A percentile compares a stretch with the other conserved stretches of the same genome.
Conservation (phyloP, 2,888 invertebrate species). For the Anthophora plumipes region DNA sequence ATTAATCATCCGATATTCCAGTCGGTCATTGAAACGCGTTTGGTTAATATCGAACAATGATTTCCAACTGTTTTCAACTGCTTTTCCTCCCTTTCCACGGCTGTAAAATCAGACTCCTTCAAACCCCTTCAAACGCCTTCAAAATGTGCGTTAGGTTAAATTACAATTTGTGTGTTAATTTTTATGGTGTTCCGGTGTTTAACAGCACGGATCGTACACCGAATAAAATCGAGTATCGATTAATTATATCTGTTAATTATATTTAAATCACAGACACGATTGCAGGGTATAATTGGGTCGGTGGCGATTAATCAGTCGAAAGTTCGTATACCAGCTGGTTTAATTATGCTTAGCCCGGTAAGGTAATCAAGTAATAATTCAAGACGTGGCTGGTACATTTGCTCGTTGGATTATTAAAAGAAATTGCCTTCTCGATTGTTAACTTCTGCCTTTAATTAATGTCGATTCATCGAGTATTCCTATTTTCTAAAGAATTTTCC, state of each 20-base stretch:
- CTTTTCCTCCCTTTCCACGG: no score
- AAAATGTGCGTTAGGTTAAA: no score
- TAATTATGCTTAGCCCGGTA: not conserved
- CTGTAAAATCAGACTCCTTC: no score
- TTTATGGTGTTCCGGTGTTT: no score
- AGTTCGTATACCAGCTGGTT: not conserved
- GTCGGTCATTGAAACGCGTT: slow-evolving; percentile 25
- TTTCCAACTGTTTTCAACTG: not conserved
- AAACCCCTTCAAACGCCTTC: no score
- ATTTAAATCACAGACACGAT: slow-evolving; percentile 3
- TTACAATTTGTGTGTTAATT: no score
- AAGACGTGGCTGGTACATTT: not conserved
- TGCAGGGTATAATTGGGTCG: not conserved
- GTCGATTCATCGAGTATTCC: not conserved
- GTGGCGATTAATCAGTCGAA: slow-evolving; percentile 15
- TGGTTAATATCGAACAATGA: slow-evolving; percentile 22
- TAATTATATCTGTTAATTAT: slow-evolving; percentile 23
- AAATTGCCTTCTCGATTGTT: not conserved
- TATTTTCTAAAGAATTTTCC: not conserved
- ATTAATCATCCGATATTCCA: slow-evolving; percentile 24
- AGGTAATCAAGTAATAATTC: slow-evolving; percentile 32
- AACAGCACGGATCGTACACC: no score
- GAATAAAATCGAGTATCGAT: slow-evolving; percentile 13
- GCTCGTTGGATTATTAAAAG: not conserved
- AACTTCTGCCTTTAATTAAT: not conserved